These are phyloP conservation scores for Eurois occulta DNA, from an alignment of 2,888 invertebrate genomes.

Conservation along the genomic window DNA sequence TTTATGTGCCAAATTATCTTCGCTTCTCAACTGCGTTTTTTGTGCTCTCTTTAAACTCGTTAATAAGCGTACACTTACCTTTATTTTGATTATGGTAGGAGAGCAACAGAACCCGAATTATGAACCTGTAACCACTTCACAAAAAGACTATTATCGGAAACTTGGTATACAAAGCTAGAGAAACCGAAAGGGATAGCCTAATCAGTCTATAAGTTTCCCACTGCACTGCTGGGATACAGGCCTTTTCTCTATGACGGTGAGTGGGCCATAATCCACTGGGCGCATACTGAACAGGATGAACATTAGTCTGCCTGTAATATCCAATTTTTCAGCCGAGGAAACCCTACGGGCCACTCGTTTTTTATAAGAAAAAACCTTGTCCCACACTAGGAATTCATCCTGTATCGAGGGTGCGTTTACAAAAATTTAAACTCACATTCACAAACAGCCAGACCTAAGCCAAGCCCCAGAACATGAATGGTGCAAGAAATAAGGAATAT, in stretches of 20 bases:
- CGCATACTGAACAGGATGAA: not conserved
- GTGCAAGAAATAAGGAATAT: not conserved
- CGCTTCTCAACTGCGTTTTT: not conserved
- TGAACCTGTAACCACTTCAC: not conserved
- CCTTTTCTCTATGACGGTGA: not conserved
- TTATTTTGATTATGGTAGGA: not conserved
- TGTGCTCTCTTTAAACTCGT: not conserved
- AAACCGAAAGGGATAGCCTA: not conserved
- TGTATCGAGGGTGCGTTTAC: not conserved
- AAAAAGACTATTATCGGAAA: not conserved
- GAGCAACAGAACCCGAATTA: not conserved
- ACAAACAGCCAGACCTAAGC: not conserved
- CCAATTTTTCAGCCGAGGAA: not conserved
- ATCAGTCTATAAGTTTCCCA: not conserved
- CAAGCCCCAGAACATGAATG: not conserved
- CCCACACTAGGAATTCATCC: not conserved
- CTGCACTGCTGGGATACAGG: not conserved
- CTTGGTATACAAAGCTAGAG: not conserved
- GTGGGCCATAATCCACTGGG: not conserved
- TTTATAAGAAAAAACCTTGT: too few relatives aligned
- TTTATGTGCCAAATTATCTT: not conserved
- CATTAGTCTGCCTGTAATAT: not conserved
- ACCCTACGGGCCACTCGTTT: not conserved
- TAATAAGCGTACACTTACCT: not conserved
- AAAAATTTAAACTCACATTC: not conserved